These are phyloP conservation scores for Drosophila ohnishii DNA, from an alignment of 1,140 invertebrate species.

Conservation along the genomic window DNA sequence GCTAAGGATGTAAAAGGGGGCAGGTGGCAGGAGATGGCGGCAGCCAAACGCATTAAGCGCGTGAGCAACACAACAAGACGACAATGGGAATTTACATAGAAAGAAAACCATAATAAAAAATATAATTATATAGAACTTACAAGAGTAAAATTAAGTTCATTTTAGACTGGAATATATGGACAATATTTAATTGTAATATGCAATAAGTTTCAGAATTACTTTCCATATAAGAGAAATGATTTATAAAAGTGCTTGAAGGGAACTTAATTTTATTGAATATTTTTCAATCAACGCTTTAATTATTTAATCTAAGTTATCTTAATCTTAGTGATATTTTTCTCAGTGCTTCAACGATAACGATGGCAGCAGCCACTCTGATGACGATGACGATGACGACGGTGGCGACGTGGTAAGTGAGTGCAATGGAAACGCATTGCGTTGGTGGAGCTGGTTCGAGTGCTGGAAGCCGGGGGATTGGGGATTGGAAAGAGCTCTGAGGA, in stretches of 20 bases:
- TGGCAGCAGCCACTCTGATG: conserved; percentile 21
- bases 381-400: conserved; percentile 14
- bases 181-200: no score
- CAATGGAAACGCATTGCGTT: conserved; percentile 51
- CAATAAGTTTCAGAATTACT: no score
- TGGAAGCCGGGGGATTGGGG: background rate
- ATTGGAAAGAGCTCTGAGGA: conserved; percentile 10
- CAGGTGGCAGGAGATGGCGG: conserved; percentile 13
- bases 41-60: conserved; percentile 53
- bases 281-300: no score
- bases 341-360: conserved; percentile 3
- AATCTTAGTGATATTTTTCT: background rate
- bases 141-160: no score
- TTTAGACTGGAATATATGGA: background rate
- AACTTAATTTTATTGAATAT: no score
- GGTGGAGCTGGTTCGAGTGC: conserved; percentile 1
- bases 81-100: background rate
- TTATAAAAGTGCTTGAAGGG: background rate
- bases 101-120: background rate
- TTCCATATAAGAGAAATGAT: background rate
- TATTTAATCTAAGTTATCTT: no score
- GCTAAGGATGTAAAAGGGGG: conserved; percentile 4
- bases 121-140: background rate
- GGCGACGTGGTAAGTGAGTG: conserved; percentile 56
- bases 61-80: conserved; percentile 34